phyloP scores from a whole-genome alignment of 2,797 vertebrate genomes.

The Macropus fuliginosus region DNA sequence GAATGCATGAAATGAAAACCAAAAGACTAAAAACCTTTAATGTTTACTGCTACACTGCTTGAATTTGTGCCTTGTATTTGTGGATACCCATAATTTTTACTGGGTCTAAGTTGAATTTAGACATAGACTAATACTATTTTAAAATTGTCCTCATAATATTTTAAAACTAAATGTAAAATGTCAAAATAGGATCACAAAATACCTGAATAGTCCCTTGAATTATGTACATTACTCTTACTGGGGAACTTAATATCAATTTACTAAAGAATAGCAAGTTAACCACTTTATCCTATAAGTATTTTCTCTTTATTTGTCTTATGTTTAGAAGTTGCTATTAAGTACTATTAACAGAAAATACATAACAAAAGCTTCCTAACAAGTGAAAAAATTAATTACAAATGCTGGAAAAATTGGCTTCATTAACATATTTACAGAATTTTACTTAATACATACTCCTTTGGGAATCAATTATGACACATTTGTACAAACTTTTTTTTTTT shows the following conservation, averaged over 20 bases:
- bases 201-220: constrained; percentile 80
- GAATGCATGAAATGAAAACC: constrained; percentile 50
- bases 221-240: constrained; percentile 71
- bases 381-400: constrained; percentile 93
- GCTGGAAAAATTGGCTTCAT: constrained; percentile 92
- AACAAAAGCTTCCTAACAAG: constrained; percentile 89
- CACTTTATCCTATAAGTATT: constrained; percentile 90
- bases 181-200: constrained; percentile 79
- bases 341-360: constrained; percentile 90
- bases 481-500: constrained; percentile 85
- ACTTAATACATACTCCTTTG: constrained; percentile 88
- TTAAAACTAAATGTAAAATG: constrained; percentile 80
- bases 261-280: constrained; percentile 87
- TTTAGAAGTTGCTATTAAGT: constrained; percentile 87
- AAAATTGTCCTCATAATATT: constrained; percentile 58
- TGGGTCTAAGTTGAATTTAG: not conserved
- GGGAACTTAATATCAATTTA: constrained; percentile 82
- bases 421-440: constrained; percentile 92
- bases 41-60: constrained; percentile 65
- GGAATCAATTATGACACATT: constrained; percentile 87
- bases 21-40: not conserved
- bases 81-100: constrained; percentile 62
- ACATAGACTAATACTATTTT: not conserved
- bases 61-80: constrained; percentile 66
- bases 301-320: constrained; percentile 87